phyloP scores from a whole-genome alignment of 2,797 vertebrate genomes.

The Lycodopsis pacificus region DNA sequence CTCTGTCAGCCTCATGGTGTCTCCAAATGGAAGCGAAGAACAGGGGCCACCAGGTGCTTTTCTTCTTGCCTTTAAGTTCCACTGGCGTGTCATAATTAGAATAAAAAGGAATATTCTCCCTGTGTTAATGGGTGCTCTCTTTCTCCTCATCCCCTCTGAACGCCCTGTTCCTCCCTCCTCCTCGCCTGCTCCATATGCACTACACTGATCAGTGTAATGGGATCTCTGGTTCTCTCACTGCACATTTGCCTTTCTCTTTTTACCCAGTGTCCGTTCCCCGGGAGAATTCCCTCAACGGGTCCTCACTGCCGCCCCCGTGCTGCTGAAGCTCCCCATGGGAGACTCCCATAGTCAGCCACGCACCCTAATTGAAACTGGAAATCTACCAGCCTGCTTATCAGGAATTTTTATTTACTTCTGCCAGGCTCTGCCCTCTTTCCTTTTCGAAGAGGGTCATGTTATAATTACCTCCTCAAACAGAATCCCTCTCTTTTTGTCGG shows the following conservation, averaged over 20 bases:
- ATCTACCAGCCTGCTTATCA: constrained; percentile 61
- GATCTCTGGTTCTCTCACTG: constrained; percentile 65
- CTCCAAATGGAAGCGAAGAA: constrained; percentile 30
- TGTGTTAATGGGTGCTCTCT: constrained; percentile 63
- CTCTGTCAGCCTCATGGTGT: constrained; percentile 29
- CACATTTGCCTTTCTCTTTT: constrained; percentile 77
- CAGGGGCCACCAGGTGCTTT: constrained; percentile 48
- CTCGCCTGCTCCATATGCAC: constrained; percentile 35
- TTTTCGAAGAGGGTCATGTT: constrained; percentile 73
- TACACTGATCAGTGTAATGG: constrained; percentile 68
- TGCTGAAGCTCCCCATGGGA: constrained; percentile 46
- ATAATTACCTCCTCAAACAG: constrained; percentile 83
- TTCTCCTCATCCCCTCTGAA: constrained; percentile 47
- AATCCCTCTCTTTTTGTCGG: constrained; percentile 66
- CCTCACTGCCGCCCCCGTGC: constrained; percentile 33
- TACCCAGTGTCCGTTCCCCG: constrained; percentile 57
- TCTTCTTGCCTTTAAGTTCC: constrained; percentile 40
- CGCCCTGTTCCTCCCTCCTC: constrained; percentile 40
- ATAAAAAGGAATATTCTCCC: constrained; percentile 79
- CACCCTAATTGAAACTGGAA: constrained; percentile 72
- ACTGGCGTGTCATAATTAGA: constrained; percentile 67
- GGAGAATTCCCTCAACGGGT: constrained; percentile 62
- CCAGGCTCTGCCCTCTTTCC: constrained; percentile 50
- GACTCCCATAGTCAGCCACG: constrained; percentile 49
- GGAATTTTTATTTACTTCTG: constrained; percentile 74